A percentile compares a stretch with the other conserved stretches of the same genome.
Evolutionary conservation across 2,113 vertebrate genomes (phyloP).

Genomic region (Dromaius novaehollandiae): DNA sequence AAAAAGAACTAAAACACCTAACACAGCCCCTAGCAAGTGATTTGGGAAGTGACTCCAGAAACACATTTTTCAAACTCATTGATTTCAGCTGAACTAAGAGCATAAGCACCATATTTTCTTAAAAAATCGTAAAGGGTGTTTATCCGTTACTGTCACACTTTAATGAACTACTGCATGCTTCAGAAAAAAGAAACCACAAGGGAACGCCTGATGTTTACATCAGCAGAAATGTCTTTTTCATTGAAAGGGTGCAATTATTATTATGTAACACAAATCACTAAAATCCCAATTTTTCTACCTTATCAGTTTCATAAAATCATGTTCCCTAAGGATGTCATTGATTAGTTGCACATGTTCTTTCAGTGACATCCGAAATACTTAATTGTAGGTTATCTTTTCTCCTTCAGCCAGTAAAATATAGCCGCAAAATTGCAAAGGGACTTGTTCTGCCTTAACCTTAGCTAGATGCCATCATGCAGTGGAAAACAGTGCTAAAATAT

Average conservation of each 20-base stretch:
- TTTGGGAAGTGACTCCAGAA: slow-evolving; percentile 30
- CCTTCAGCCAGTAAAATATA: slow-evolving; percentile 84
- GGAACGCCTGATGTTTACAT: slow-evolving; percentile 66
- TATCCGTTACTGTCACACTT: slow-evolving; percentile 57
- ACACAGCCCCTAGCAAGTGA: neutral
- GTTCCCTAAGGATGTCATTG: slow-evolving; percentile 90
- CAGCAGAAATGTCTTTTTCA: slow-evolving; percentile 71
- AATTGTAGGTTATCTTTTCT: slow-evolving; percentile 91
- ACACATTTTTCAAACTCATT: slow-evolving; percentile 37
- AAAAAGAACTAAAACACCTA: neutral
- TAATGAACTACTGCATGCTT: slow-evolving; percentile 17
- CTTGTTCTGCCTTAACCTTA: slow-evolving; percentile 87
- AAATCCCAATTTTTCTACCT: slow-evolving; percentile 73
- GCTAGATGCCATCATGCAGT: slow-evolving; percentile 92
- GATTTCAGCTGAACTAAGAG: slow-evolving; percentile 41
- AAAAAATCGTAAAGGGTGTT: slow-evolving; percentile 38
- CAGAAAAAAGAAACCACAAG: neutral
- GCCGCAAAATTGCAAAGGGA: slow-evolving; percentile 92
- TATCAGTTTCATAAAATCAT: slow-evolving; percentile 87
- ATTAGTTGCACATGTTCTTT: slow-evolving; percentile 86
- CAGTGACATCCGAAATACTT: slow-evolving; percentile 85
- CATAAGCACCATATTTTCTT: slow-evolving; percentile 1
- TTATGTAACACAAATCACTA: slow-evolving; percentile 77
- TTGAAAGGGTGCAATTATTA: slow-evolving; percentile 73
- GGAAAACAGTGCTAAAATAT: slow-evolving; percentile 95